Evolutionary conservation across 2,888 invertebrate species (phyloP).

Genomic region (Acrobeloides nanus): DNA sequence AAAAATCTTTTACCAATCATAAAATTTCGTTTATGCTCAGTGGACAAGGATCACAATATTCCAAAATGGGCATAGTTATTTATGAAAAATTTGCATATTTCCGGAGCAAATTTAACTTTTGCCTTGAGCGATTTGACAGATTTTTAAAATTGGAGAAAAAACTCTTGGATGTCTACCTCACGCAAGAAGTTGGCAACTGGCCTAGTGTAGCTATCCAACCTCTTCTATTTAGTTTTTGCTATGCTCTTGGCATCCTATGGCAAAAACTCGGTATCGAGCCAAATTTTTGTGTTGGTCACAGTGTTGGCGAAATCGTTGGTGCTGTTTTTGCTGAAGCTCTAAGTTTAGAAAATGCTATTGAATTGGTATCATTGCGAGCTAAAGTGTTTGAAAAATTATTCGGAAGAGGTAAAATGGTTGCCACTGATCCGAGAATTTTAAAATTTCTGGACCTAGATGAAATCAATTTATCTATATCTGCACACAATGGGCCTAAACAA

Average conservation of each 20-base stretch:
- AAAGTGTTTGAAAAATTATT: constrained; percentile 31
- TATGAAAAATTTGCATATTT: constrained; percentile 25
- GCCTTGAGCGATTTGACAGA: not conserved
- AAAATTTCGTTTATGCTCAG: constrained; percentile 30
- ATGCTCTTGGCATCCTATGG: constrained; percentile 41
- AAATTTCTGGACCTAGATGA: not conserved
- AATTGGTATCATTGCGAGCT: constrained; percentile 28
- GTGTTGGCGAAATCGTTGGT: constrained; percentile 41
- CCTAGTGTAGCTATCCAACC: constrained; percentile 20
- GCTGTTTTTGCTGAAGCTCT: constrained; percentile 20
- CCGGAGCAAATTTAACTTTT: constrained; percentile 17
- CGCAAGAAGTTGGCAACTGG: not conserved
- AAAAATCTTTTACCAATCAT: too few species aligned
- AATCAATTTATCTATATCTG: constrained; percentile 16
- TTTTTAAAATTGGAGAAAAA: too few species aligned
- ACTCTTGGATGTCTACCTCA: not conserved
- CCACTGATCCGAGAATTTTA: constrained; percentile 18
- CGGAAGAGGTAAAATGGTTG: constrained; percentile 35
- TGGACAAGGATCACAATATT: constrained; percentile 39
- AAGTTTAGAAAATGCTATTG: constrained; percentile 12
- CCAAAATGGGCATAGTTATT: constrained; percentile 35
- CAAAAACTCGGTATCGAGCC: constrained; percentile 20
- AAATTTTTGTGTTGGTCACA: constrained; percentile 31
- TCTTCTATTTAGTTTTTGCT: constrained; percentile 32
- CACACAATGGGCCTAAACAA: constrained; percentile 34